Evolutionary conservation across 1,140 invertebrate genomes (phyloP), one percentile per base, ranked within the genome.

Genomic region (Dendroctonus valens): DNA sequence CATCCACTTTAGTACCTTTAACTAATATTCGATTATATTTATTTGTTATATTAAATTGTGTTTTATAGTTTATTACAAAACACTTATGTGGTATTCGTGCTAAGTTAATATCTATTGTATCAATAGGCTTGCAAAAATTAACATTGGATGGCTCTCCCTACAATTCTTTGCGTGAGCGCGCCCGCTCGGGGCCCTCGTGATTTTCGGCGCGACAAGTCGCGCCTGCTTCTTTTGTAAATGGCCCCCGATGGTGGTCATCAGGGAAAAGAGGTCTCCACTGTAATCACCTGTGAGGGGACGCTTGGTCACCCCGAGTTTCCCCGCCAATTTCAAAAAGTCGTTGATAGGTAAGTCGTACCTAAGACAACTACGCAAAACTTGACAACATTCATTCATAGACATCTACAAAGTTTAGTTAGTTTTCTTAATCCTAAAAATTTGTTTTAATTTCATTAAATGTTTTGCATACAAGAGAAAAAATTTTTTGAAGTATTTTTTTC

Each of bases 261-360:
- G 81, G 84, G 77, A 81, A 83, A 77, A 81, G 88, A 67, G 58
- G 58, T 70, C 46, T 74, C 69, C 73, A 89, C 88, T 74, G 86
- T 91, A 74, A 83, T 92, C 78, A 91, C 90, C 65, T 92, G 90
- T 80, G 86, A 91, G 79, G 91, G 91, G 73, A 85, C 91, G 79
- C 85, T 91, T 70, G 82, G 83, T 73, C 90, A 92, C 81, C 89
- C 90, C 71, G 81, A 86, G 72, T 89, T 92, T 80, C 85, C 85
- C 69, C 79, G 80, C 59, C 84, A 85, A 72, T 87, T 92, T 74
- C 82, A 87, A 75, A 76, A 81, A 65, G 86, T 91, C 74, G 83
- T 90, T 60, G 81, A 83, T 74, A 68, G 66, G 66, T 68, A 26
- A 62, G 59, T 59, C 6, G 6, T 52, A 4, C 37, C 50, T 52